phyloP scores from a whole-genome alignment of 2,888 invertebrate genomes.

The Leptura quadrifasciata region DNA sequence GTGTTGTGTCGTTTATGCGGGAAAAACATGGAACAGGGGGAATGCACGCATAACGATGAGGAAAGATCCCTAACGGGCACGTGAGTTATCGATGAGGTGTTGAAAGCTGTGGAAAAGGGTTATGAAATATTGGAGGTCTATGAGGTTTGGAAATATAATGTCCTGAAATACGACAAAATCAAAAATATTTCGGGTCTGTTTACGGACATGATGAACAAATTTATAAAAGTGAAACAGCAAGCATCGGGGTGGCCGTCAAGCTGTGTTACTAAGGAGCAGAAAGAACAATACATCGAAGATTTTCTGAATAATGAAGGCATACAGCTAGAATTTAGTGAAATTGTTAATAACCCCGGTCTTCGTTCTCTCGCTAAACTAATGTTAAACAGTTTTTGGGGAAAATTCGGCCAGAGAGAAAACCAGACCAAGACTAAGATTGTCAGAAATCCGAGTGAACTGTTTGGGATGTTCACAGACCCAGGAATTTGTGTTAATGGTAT shows the following conservation, averaged over 20 bases:
- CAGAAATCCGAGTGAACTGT: constrained; percentile 9
- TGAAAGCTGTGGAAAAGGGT: constrained; percentile 63
- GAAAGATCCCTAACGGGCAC: constrained; percentile 41
- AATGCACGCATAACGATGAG: constrained; percentile 62
- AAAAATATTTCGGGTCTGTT: constrained; percentile 62
- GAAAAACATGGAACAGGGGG: constrained; percentile 54
- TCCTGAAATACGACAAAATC: constrained; percentile 58
- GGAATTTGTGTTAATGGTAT: background rate
- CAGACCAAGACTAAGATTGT: constrained; percentile 34
- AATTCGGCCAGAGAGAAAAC: constrained; percentile 36
- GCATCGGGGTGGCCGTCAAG: constrained; percentile 59
- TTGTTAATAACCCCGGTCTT: constrained; percentile 19
- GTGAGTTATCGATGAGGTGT: constrained; percentile 61
- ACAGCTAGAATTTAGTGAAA: background rate
- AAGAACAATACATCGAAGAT: constrained; percentile 35
- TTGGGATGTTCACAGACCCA: constrained; percentile 10
- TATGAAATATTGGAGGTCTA: constrained; percentile 61
- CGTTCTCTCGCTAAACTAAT: constrained; percentile 20
- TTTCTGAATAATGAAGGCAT: constrained; percentile 18
- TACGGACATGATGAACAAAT: constrained; percentile 64
- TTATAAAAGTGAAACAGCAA: constrained; percentile 64
- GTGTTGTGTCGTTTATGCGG: constrained; percentile 66
- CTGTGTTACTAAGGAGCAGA: constrained; percentile 47
- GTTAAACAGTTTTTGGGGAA: constrained; percentile 14
- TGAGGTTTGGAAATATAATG: constrained; percentile 42